Conservation (phyloP, 1,140 invertebrate genomes). For the Dryas iulia region DNA sequence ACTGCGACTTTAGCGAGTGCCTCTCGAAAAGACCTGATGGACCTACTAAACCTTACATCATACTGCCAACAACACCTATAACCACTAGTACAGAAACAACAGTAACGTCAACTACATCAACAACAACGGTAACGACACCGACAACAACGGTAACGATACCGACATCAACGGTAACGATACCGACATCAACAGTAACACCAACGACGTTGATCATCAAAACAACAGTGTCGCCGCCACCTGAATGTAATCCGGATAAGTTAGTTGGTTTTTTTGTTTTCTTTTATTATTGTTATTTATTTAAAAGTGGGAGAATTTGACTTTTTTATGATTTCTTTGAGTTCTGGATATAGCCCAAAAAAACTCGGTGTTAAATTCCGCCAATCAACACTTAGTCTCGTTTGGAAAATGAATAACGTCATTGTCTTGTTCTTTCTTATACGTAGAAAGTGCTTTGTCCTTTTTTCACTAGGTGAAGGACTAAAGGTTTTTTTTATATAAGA, state of each 20-base stretch:
- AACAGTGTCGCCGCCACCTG: conserved; percentile 61
- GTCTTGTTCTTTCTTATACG: too few relatives aligned
- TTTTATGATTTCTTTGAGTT: not conserved
- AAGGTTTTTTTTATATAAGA: too few relatives aligned
- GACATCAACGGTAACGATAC: conserved; percentile 1
- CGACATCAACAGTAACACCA: conserved; percentile 9
- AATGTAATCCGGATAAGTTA: conserved; percentile 62
- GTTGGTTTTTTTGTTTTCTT: conserved; percentile 9
- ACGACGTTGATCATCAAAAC: conserved; percentile 42
- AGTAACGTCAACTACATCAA: conserved; percentile 18
- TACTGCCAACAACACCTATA: conserved; percentile 24
- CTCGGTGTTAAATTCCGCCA: too few relatives aligned
- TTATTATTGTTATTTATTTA: not conserved
- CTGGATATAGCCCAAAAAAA: too few relatives aligned
- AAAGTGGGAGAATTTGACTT: not conserved
- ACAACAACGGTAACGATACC: conserved; percentile 30
- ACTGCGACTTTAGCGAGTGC: conserved; percentile 82
- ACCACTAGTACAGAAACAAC: conserved; percentile 25
- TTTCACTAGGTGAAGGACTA: too few relatives aligned
- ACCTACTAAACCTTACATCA: conserved; percentile 22
- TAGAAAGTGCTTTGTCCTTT: too few relatives aligned
- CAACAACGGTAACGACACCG: conserved; percentile 28
- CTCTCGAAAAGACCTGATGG: conserved; percentile 21
- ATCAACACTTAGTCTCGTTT: too few relatives aligned
- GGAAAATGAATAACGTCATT: too few relatives aligned